Conservation (phyloP, 2,113 vertebrate species). For the Aplodontia rufa region DNA sequence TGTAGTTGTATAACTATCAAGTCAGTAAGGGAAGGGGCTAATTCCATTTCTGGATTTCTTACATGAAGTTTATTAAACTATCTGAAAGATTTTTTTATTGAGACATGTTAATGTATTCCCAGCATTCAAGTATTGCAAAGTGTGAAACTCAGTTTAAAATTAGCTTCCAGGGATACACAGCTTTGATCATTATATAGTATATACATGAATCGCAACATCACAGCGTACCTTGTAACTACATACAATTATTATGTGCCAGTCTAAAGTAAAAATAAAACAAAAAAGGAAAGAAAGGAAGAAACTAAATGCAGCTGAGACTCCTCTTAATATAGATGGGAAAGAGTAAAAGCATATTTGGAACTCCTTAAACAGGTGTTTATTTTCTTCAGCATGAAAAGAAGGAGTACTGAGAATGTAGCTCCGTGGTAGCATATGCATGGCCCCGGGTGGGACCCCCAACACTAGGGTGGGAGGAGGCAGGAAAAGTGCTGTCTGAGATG, state of each 20-base stretch:
- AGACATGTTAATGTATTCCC: neutral
- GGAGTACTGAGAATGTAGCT: neutral
- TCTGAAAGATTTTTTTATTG: neutral
- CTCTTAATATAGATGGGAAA: neutral
- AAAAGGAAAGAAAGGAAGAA: neutral
- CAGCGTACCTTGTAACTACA: neutral
- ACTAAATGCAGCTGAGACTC: neutral
- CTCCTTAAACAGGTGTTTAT: neutral
- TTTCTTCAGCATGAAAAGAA: slow-evolving; percentile 14
- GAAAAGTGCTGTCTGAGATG: neutral
- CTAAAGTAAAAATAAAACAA: neutral
- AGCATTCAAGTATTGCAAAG: neutral
- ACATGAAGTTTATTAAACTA: slow-evolving; percentile 16
- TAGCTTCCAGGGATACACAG: neutral
- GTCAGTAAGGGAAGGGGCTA: neutral
- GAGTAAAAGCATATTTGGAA: neutral
- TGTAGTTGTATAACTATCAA: neutral
- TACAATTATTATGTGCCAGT: neutral
- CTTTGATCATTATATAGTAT: neutral
- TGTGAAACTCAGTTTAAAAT: neutral
- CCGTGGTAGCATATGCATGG: neutral
- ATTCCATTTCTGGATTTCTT: slow-evolving; percentile 26
- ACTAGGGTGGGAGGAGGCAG: neutral
- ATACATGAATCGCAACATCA: neutral
- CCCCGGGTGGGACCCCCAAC: neutral